Conservation (phyloP, 2,888 invertebrate species). For the Noctua pronuba region DNA sequence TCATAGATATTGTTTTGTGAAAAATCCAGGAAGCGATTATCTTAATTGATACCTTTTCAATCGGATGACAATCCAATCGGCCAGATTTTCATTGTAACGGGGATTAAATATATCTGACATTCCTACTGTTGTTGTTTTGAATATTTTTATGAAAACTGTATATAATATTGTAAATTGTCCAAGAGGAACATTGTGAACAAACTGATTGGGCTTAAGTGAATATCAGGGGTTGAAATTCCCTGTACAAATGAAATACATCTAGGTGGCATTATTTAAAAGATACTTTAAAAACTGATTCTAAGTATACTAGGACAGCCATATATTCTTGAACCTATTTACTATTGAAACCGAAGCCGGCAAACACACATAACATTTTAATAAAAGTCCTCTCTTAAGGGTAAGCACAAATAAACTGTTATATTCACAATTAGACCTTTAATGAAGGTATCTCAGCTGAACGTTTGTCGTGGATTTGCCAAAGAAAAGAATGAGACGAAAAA, state of each 20-base stretch:
- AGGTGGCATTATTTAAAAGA: neutral
- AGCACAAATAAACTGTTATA: constrained; percentile 60
- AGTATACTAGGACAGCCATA: neutral
- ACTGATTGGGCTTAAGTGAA: constrained; percentile 15
- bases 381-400: constrained; percentile 21
- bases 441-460: constrained; percentile 65
- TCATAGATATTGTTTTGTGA: neutral
- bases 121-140: neutral
- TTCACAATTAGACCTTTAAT: constrained; percentile 67
- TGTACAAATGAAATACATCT: neutral
- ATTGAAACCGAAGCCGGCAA: neutral
- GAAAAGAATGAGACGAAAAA: constrained; percentile 73
- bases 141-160: neutral
- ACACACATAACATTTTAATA: constrained; percentile 33
- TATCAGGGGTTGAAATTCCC: neutral
- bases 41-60: constrained; percentile 31
- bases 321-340: neutral
- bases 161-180: constrained; percentile 16
- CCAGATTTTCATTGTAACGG: constrained; percentile 2
- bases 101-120: neutral
- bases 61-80: constrained; percentile 11
- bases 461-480: constrained; percentile 75
- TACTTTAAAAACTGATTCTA: neutral
- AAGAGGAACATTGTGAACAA: constrained; percentile 3
- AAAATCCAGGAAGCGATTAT: constrained; percentile 8